Percentiles rank a stretch among this genome's conserved stretches.
Evolutionary conservation across 2,797 vertebrate species (phyloP).

Genomic region (Acanthornis magna): DNA sequence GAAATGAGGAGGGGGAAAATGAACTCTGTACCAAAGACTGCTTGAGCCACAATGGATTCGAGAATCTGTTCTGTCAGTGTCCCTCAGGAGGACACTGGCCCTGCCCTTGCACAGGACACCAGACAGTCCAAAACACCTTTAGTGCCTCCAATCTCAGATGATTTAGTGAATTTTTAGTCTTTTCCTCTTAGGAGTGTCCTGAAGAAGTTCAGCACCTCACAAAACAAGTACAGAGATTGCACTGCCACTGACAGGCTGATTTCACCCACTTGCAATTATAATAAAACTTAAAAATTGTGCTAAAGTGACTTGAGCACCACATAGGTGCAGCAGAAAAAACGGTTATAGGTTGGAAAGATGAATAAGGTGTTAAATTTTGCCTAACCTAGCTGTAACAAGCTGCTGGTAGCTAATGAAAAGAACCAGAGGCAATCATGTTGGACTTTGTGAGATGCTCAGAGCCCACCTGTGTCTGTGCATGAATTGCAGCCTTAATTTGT

Average conservation of each 20-base stretch:
- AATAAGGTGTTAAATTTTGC: slow-evolving; percentile 49
- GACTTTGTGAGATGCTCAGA: slow-evolving; percentile 37
- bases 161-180: background rate
- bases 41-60: background rate
- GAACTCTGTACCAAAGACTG: background rate
- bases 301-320: slow-evolving; percentile 38
- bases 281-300: slow-evolving; percentile 48
- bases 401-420: slow-evolving; percentile 62
- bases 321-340: background rate
- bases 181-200: background rate
- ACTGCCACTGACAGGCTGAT: background rate
- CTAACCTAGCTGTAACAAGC: slow-evolving; percentile 43
- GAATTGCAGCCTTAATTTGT: slow-evolving; percentile 49
- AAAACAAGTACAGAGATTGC: background rate
- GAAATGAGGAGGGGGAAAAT: background rate
- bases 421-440: slow-evolving; percentile 41
- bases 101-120: background rate
- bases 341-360: slow-evolving; percentile 11
- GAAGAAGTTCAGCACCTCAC: background rate
- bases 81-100: background rate
- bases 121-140: background rate
- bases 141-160: background rate
- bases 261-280: slow-evolving; percentile 41
- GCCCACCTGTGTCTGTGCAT: slow-evolving; percentile 2
- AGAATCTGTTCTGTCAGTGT: background rate